Base-by-base conservation (phyloP, 2,888 invertebrate species). In the Leptopilina myrica region DNA sequence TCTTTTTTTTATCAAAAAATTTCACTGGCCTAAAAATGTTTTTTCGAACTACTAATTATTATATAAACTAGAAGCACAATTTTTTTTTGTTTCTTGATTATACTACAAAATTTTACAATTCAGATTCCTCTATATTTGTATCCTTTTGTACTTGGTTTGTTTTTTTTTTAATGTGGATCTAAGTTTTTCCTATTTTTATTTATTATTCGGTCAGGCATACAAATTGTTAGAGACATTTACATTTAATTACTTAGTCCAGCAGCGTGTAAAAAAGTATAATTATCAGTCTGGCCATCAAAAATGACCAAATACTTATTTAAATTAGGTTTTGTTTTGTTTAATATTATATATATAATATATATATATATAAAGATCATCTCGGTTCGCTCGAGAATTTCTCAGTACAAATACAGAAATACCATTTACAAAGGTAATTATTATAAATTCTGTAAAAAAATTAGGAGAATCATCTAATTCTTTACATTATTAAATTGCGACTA, bases 231-330 rank as follows among this genome's bases (percentile, higher is more conserved):
- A 86, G 84, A 87, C 87, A 88, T 89, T 84, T 87, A 89, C 87
- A 88, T 84, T 85, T 85, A 49, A 84, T 86, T 84, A 85, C 82
- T 87, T 86, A 88, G 87, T 88, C 87, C 87, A 86, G 87, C 86
- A 88, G 88, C 88, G 88, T 90, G 88, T 90, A 90, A 90, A 89
- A 83, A 90, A 88, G 86, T 89, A 90, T 90, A 87, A 88, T 90
- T 90, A 91, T 91, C 90, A 91, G 91, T 91, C 91, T 88, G 90
- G 89, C 88, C 89, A 86, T 79, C 80, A 78, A 80, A 33, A 77
- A 81, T 85, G 87, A 85, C 88, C 86, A 86, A 87, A 87, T 87
- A 86, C 87, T 86, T 85, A 83, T 80, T 33, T 64, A 76, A 82
- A 78, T 82, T 86, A 86, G 75, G 40, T 82, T 85, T 83, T 78